Percentiles rank a stretch among this genome's conserved stretches.
These are phyloP conservation scores for Pachydiplax longipennis DNA, from an alignment of 2,888 invertebrate species.

Conservation along the genomic window DNA sequence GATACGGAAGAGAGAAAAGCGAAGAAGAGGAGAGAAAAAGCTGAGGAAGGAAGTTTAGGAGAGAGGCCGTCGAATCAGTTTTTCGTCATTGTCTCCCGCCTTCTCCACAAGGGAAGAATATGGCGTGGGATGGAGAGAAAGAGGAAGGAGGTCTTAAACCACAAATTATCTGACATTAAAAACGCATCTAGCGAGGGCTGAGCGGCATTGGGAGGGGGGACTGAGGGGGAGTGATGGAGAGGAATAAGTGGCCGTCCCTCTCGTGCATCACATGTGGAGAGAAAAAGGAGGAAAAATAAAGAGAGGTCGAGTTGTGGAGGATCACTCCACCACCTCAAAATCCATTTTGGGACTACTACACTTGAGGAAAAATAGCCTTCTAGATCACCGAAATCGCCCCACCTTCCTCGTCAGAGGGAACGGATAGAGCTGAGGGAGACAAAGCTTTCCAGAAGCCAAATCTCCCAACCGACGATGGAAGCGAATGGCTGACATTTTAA, in stretches of 20 bases:
- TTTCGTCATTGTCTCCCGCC: background rate
- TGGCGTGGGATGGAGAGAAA: background rate
- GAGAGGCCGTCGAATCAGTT: background rate
- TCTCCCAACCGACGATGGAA: background rate
- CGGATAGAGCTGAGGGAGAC: background rate
- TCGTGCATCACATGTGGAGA: background rate
- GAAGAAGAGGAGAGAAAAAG: background rate
- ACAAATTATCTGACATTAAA: slow-evolving; percentile 44
- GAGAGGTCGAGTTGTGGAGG: no score
- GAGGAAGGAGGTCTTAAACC: slow-evolving; percentile 44
- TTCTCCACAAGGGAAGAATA: background rate
- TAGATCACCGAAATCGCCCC: background rate
- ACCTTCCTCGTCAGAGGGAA: background rate
- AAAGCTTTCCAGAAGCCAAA: background rate
- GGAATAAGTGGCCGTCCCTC: background rate
- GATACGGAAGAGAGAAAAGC: background rate
- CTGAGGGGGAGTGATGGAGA: background rate
- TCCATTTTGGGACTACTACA: background rate
- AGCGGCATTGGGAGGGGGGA: background rate
- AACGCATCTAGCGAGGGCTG: slow-evolving; percentile 36
- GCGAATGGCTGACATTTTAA: no score
- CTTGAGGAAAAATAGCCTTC: background rate
- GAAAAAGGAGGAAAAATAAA: background rate
- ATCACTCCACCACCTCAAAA: background rate
- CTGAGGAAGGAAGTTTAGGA: background rate